Evolutionary conservation across 2,113 vertebrate species (phyloP), one percentile per base, ranked within the genome.

Genomic region (Istiophorus platypterus): DNA sequence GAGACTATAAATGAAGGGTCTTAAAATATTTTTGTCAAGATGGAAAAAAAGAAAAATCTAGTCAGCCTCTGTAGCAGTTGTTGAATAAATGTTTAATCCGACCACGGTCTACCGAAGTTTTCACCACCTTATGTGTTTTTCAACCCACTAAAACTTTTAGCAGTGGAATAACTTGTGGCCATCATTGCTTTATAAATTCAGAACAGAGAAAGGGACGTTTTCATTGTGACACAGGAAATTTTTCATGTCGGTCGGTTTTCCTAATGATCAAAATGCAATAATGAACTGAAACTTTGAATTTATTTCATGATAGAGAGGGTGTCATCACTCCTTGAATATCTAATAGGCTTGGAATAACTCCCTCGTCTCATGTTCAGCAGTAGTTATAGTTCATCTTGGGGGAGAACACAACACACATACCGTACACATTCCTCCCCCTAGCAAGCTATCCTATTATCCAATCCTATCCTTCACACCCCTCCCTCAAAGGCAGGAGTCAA

Each of bases 371-470:
- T 57, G 22, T 58, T 70, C 8, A 34, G 24, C 37, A 73, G 64
- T 62, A 72, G 49, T 71, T 70, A 41, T 37, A 18, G 37, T 63
- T 80, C 29, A 77, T 54, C 64, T 49, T 47, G 11, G 2, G 74
- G 47, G 17, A 56, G 24, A 72, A 67, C 69, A 45, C 12, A 77
- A 59, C 81, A 45, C 31, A n/a, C 67, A 39, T 2, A 47, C 7
- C 3, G 1, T 24, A 47, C 56, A 64, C 26, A 54, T 58, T 56
- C 27, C 7, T 57, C 45, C 51, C 24, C 20, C 20, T 39, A 41
- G 58, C 69, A 80, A 59, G 61, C 12, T 11, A 70, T 76, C 71
- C 62, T 64, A 41, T 80, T 84, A 78, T 47, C 65, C 72, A 64
- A 9, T 78, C 72, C 63, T 61, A 51, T 78, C 80, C 69, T 51